phyloP scores from a whole-genome alignment of 2,797 vertebrate genomes.

The Anisognathus igniventris region DNA sequence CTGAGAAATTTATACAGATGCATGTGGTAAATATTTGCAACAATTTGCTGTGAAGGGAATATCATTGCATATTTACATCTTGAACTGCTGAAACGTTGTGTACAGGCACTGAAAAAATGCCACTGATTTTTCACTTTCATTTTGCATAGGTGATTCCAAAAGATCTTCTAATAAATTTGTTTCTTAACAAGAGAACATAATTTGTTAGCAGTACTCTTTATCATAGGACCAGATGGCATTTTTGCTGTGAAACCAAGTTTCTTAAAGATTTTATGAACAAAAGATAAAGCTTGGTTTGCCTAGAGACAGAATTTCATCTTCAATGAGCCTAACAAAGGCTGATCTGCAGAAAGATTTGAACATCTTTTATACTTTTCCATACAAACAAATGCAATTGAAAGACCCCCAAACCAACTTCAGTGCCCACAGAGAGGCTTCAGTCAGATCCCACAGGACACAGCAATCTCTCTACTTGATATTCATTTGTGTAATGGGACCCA shows the following conservation, averaged over 20 bases:
- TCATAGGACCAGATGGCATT: not conserved
- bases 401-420: not conserved
- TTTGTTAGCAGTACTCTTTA: not conserved
- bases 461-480: not conserved
- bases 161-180: not conserved
- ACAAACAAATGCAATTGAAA: not conserved
- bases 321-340: not conserved
- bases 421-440: not conserved
- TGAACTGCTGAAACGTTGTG: not conserved
- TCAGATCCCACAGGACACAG: not conserved
- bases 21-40: not conserved
- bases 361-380: not conserved
- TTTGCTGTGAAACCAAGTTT: not conserved
- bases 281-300: not conserved
- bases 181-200: not conserved
- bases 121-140: not conserved
- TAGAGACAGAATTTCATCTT: not conserved
- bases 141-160: accelerated
- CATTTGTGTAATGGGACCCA: not conserved
- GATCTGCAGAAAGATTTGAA: not conserved
- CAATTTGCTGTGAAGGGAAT: not conserved
- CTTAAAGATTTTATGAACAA: not conserved
- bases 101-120: not conserved
- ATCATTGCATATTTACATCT: not conserved
- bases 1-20: not conserved